Evolutionary conservation across 2,888 invertebrate species (phyloP).

Genomic region (Tetragnatha montana): DNA sequence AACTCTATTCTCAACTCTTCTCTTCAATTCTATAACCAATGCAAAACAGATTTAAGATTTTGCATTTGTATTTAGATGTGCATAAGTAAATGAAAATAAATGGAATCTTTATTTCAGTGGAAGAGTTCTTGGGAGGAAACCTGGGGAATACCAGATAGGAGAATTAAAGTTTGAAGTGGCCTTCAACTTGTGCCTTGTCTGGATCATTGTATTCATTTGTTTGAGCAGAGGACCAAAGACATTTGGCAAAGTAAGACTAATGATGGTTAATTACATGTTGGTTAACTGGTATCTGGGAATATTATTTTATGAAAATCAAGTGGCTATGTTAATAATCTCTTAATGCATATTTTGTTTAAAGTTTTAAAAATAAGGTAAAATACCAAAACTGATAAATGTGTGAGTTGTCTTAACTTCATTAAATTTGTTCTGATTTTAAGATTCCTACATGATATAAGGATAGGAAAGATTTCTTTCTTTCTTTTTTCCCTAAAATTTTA

Average conservation of each 20-base stretch:
- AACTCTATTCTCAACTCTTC: too few species aligned
- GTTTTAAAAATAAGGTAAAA: background rate
- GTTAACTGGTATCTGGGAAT: constrained; percentile 2
- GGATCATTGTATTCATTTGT: constrained; percentile 91
- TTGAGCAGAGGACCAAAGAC: constrained; percentile 85
- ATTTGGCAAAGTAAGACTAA: constrained; percentile 81
- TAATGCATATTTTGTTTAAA: background rate
- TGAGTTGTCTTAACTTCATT: background rate
- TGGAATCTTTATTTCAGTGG: constrained; percentile 79
- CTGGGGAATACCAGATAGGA: constrained; percentile 67
- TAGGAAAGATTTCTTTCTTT: background rate
- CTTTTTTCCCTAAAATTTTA: background rate
- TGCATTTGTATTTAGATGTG: background rate
- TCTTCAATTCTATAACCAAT: too few species aligned
- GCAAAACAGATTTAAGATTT: background rate
- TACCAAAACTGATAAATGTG: background rate
- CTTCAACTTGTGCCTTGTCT: constrained; percentile 88
- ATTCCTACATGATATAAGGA: background rate
- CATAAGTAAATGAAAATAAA: background rate
- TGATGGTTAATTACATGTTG: background rate
- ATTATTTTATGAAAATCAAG: background rate
- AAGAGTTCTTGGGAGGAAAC: constrained; percentile 84
- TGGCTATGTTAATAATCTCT: background rate
- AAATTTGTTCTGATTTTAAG: background rate
- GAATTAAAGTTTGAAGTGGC: constrained; percentile 84